Evolutionary conservation across 2,888 invertebrate species (phyloP), one percentile per base, ranked within the genome.

Genomic region (Apodemia hepburni): DNA sequence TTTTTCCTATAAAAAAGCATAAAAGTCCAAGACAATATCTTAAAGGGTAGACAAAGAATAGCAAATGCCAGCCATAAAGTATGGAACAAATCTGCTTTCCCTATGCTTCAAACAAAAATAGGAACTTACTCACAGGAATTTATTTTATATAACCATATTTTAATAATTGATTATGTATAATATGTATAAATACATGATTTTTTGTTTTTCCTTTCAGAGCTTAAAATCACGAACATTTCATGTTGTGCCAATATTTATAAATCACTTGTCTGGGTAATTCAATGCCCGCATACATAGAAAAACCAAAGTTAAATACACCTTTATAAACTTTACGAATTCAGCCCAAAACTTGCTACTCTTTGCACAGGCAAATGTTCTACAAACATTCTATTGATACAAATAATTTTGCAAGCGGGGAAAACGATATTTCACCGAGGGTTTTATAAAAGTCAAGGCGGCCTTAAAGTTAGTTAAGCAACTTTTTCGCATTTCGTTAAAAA

Each of bases 361-460:
- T 89, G 84, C 70, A 78, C 71, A 82, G 75, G 82, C 72, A 80
- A 82, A 81, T 82, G 81, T 75, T 73, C 69, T 71, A 71, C 81
- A 81, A 85, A 85, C 84, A 85, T 81, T 89, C 79, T 85, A 89
- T 90, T 87, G 88, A 85, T 90, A 87, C 82, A 85, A 89, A 88
- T 87, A 84, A 87, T 87, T 83, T 76, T 78, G 77, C 62, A 51
- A 66, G 71, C 75, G 76, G 76, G 65, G 78, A 77, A 71, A 80
- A 76, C 84, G 76, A 88, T 90, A 90, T 84, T 85, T 89, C 81
- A 84, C 76, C 67, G 73, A 69, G 71, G 79, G 75, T 79, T 82
- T 81, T 75, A 75, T 76, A 76, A 77, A 82, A 80, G 75, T 77
- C 73, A 70, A 75, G 79, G 73, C 71, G 74, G 72, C 66, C 67